Evolutionary conservation across 2,113 vertebrate genomes (phyloP).

Genomic region (Glaucidium brasilianum): DNA sequence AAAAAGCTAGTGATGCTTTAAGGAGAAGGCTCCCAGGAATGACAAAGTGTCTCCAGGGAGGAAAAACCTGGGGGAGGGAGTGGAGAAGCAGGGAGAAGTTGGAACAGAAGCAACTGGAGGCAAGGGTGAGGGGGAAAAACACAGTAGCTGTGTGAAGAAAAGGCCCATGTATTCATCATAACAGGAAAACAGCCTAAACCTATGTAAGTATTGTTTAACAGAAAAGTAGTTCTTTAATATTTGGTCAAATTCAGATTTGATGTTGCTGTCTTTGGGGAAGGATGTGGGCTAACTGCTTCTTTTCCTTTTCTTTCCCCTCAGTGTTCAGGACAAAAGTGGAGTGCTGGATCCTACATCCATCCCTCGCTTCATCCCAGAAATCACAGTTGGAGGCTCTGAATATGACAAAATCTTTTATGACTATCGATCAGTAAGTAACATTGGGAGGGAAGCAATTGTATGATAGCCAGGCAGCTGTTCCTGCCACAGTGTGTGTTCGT

Average conservation of each 20-base stretch:
- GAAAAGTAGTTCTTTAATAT: background rate
- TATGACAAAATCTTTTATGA: conserved; percentile 66
- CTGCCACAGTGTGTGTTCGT: accelerated
- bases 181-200: background rate
- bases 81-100: background rate
- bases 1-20: background rate
- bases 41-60: background rate
- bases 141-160: background rate
- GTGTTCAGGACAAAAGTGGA: conserved; percentile 80
- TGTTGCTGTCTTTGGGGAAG: background rate
- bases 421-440: conserved; percentile 76
- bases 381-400: conserved; percentile 83
- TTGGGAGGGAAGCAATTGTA: background rate
- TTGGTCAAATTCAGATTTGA: background rate
- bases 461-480: background rate
- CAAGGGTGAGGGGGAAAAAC: background rate
- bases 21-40: background rate
- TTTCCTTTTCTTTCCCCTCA: conserved; percentile 2
- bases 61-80: background rate
- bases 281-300: background rate
- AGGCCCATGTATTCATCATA: background rate
- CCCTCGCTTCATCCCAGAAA: conserved; percentile 83
- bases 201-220: background rate
- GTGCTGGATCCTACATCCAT: conserved; percentile 70
- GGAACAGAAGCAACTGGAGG: background rate